Conservation (phyloP, 2,113 vertebrate genomes). For the Lontra canadensis region DNA sequence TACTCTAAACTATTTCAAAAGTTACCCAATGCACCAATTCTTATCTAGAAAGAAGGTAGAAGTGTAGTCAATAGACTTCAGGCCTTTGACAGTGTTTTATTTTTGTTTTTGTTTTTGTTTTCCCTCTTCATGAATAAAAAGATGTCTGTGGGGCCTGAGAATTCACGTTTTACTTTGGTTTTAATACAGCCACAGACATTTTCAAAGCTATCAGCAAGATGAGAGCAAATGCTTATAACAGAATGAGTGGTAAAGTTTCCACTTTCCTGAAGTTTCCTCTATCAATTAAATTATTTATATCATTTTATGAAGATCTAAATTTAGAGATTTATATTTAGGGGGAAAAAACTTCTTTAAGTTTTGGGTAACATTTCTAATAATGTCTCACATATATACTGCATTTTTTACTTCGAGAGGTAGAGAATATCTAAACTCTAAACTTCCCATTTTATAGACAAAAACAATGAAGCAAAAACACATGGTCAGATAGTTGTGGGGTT, state of each 20-base stretch:
- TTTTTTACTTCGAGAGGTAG: not conserved
- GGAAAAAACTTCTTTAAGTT: not conserved
- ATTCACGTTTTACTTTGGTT: not conserved
- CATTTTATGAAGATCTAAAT: not conserved
- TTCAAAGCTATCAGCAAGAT: not conserved
- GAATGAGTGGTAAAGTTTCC: not conserved
- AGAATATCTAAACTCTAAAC: not conserved
- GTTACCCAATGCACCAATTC: constrained; percentile 51
- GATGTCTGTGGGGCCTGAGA: not conserved
- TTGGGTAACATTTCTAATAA: not conserved
- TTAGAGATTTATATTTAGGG: not conserved
- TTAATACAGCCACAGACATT: not conserved
- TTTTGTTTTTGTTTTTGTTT: not conserved
- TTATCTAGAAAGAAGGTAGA: constrained; percentile 18
- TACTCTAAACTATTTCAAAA: constrained; percentile 79
- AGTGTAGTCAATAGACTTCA: not conserved
- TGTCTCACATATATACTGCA: not conserved
- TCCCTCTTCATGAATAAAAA: not conserved
- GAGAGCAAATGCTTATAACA: not conserved
- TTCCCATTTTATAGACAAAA: not conserved
- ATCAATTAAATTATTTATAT: not conserved
- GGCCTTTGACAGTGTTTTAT: not conserved
- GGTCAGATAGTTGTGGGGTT: not conserved
- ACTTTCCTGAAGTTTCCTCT: not conserved
- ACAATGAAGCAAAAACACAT: not conserved